A percentile compares a stretch with the other conserved stretches of the same genome.
phyloP scores from a whole-genome alignment of 2,113 vertebrate species.

The Archilochus colubris region DNA sequence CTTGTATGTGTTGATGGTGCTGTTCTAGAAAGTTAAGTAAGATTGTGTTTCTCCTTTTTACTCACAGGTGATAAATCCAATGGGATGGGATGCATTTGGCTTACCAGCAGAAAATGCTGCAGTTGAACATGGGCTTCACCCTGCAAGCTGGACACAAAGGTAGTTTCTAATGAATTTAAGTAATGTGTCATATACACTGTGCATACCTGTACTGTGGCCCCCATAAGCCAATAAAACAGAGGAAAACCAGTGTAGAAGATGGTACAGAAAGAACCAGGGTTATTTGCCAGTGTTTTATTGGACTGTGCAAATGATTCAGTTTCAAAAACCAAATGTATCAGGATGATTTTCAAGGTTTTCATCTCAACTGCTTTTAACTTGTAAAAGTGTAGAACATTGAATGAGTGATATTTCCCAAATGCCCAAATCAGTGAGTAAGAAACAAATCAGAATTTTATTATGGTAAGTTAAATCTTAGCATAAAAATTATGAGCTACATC shows the following conservation, averaged over 20 bases:
- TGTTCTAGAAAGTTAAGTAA: background rate
- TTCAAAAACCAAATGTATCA: background rate
- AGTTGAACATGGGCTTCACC: slow-evolving; percentile 88
- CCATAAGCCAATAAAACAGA: background rate
- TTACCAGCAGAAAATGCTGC: slow-evolving; percentile 97
- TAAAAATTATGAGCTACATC: background rate
- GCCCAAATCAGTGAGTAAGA: background rate
- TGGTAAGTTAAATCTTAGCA: background rate
- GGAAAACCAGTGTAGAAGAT: background rate
- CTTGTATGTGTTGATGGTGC: background rate
- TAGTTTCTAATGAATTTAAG: slow-evolving; percentile 34
- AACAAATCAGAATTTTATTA: slow-evolving; percentile 17
- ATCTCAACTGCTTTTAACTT: background rate
- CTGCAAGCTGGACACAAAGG: slow-evolving; percentile 93
- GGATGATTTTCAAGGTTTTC: slow-evolving; percentile 15
- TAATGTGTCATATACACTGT: background rate
- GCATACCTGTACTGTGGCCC: background rate
- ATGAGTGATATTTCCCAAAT: background rate
- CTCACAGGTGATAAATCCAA: slow-evolving; percentile 92
- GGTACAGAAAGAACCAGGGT: background rate
- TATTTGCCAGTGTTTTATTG: background rate
- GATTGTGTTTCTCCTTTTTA: background rate
- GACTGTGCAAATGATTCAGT: background rate
- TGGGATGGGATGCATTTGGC: slow-evolving; percentile 98
- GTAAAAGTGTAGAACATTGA: background rate